phyloP scores from a whole-genome alignment of 2,888 invertebrate species.

The Psylliodes chrysocephalus region DNA sequence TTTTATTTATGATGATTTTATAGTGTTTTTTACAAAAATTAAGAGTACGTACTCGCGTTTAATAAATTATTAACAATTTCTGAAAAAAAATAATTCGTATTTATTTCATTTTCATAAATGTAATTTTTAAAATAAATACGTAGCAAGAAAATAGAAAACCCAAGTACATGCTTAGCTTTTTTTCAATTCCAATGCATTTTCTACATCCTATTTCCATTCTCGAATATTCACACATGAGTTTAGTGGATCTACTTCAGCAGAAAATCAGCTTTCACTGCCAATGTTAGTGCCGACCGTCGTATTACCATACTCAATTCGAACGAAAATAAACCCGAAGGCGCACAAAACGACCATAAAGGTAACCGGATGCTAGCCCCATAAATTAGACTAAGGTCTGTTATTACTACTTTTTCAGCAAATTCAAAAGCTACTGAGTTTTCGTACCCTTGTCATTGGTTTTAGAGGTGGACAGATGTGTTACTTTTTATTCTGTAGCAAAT shows the following conservation, averaged over 20 bases:
- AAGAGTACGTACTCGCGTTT: too few species aligned
- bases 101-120: too few species aligned
- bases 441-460: constrained; percentile 10
- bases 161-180: too few species aligned
- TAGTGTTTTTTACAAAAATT: too few species aligned
- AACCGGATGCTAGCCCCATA: constrained; percentile 55
- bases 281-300: constrained; percentile 13
- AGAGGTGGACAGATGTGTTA: constrained; percentile 13
- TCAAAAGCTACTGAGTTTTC: constrained; percentile 37
- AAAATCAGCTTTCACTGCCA: constrained; percentile 49
- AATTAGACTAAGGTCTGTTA: constrained; percentile 55
- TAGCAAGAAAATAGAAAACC: too few species aligned
- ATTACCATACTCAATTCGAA: constrained; percentile 47
- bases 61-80: too few species aligned
- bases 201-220: constrained; percentile 27
- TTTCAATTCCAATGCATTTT: too few species aligned
- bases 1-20: too few species aligned
- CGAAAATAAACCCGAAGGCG: constrained; percentile 51
- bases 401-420: constrained; percentile 52
- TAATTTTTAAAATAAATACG: too few species aligned
- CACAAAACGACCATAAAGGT: constrained; percentile 50
- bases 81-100: too few species aligned
- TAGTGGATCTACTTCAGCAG: constrained; percentile 44
- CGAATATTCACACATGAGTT: constrained; percentile 34
- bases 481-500: neutral